Conservation (phyloP, 2,888 invertebrate species). For the Epinotia ramella region DNA sequence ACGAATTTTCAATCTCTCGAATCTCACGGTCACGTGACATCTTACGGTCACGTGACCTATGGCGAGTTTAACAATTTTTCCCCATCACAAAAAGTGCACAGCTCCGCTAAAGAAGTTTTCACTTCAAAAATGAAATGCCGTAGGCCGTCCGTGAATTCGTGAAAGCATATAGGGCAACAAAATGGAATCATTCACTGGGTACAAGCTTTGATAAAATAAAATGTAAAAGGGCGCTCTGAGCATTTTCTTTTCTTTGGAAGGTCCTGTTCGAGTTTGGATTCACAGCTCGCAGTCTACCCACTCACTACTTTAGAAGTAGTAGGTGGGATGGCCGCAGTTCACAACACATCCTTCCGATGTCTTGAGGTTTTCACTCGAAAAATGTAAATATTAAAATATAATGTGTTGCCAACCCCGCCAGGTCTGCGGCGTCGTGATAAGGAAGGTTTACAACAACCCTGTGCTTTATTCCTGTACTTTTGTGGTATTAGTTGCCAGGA, state of each 20-base stretch:
- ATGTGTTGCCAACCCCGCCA: slow-evolving; percentile 57
- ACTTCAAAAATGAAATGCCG: too few relatives aligned
- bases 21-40: too few relatives aligned
- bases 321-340: background rate
- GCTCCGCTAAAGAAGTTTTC: too few relatives aligned
- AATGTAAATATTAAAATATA: slow-evolving; percentile 38
- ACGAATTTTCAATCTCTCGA: too few relatives aligned
- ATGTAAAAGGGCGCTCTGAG: background rate
- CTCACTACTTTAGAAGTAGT: background rate
- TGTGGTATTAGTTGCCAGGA: slow-evolving; percentile 39
- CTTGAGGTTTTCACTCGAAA: background rate
- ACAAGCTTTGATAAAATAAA: too few relatives aligned
- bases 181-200: too few relatives aligned
- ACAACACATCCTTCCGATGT: background rate
- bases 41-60: too few relatives aligned
- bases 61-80: too few relatives aligned
- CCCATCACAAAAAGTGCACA: too few relatives aligned
- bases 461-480: slow-evolving; percentile 44
- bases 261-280: background rate
- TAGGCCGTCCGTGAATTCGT: too few relatives aligned
- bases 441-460: slow-evolving; percentile 64
- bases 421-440: slow-evolving; percentile 69
- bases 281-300: background rate
- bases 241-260: background rate
- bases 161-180: too few relatives aligned